Base-by-base conservation (phyloP, 2,797 vertebrate genomes). In the Liparis tanakae region DNA sequence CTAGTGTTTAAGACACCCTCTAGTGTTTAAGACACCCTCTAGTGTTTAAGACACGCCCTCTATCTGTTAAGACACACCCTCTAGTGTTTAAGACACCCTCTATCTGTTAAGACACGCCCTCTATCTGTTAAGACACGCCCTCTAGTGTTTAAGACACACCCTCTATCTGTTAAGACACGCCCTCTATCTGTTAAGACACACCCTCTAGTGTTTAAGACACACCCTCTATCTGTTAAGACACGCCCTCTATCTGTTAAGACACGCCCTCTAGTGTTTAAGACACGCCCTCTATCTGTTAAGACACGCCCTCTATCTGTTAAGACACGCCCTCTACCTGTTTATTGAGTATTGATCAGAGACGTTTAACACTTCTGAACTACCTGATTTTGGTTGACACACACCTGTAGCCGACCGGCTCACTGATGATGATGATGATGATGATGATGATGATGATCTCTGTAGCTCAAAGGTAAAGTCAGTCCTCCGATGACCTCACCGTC, bases 331-430 rank as follows among this genome's bases (percentile, higher is more conserved):
- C n/a, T 15, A 22, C 22, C 43, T 44, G 22, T 30, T 51, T 34
- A 54, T 37, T 73, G 62, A 57, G 74, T 66, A 66, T 33, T 62
- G 70, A 83, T 83, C 70, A 39, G 20, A 54, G 64, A 72, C 66
- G 55, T 72, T 6, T 56, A 37, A 69, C 50, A 69, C 59, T 63
- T 36, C 59, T 57, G 59, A 69, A 59, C 36, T 54, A 20, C 33
- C 39, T 46, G 61, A 70, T 68, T 70, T 48, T 0, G 58, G 39
- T 76, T 61, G 43, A 78, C 76, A 66, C 72, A 75, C 25, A 30
- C 25, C 60, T 62, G 70, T 73, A 80, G 80, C 18, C 18, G 3
- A 50, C 48, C 48, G 9, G 20, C 39, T 67, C 55, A 60, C 43
- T 50, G 48, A 62, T 30, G 33, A 68, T n/a, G 39, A 78, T 67